A percentile compares a stretch with the other conserved stretches of the same genome.
phyloP scores from a whole-genome alignment of 1,140 invertebrate genomes.

The Elymnias hypermnestra region DNA sequence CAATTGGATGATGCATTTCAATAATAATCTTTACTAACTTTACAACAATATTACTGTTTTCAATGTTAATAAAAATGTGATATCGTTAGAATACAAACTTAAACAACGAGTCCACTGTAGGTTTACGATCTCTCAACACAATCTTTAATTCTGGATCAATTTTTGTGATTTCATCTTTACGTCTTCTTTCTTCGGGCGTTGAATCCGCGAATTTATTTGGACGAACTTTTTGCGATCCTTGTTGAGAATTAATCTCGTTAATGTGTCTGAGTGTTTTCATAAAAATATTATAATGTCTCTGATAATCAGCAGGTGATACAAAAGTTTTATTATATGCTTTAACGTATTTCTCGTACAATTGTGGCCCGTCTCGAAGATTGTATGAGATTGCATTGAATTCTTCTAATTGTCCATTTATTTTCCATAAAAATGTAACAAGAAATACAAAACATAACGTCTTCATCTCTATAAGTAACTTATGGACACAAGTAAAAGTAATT shows the following conservation, averaged over 20 bases:
- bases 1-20: too few relatives aligned
- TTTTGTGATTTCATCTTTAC: conserved; percentile 13
- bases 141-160: conserved; percentile 27
- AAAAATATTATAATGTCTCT: conserved; percentile 23
- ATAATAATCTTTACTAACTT: too few relatives aligned
- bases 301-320: conserved; percentile 17
- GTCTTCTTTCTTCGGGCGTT: conserved; percentile 18
- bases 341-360: conserved; percentile 17
- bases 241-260: conserved; percentile 26
- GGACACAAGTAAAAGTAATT: too few relatives aligned
- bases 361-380: conserved; percentile 17
- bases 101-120: not conserved
- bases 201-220: conserved; percentile 30
- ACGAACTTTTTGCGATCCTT: conserved; percentile 24
- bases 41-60: too few relatives aligned
- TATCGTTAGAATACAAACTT: too few relatives aligned
- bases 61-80: too few relatives aligned
- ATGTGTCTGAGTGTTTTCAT: conserved; percentile 27
- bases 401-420: not conserved
- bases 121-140: not conserved
- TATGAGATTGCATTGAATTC: not conserved
- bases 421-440: not conserved
- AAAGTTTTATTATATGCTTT: conserved; percentile 22
- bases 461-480: not conserved
- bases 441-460: not conserved